Evolutionary conservation across 2,797 vertebrate species (phyloP).

Genomic region (Percopsis omiscomaycus): DNA sequence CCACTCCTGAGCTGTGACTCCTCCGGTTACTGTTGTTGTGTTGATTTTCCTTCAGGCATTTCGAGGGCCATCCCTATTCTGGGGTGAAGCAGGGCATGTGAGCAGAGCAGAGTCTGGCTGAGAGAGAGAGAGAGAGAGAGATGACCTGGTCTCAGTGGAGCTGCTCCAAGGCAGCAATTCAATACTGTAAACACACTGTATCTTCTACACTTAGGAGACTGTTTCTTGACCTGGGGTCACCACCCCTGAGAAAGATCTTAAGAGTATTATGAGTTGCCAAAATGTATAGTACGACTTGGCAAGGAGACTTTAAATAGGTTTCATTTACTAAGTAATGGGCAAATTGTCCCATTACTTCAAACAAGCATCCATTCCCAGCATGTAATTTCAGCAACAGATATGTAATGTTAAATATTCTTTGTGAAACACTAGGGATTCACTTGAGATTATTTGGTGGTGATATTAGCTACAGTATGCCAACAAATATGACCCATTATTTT

Average conservation of each 20-base stretch:
- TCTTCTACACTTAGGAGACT: not conserved
- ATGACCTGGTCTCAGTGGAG: constrained; percentile 49
- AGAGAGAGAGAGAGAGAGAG: constrained; percentile 22
- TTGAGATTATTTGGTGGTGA: no score
- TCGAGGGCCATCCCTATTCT: constrained; percentile 28
- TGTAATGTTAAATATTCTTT: not conserved
- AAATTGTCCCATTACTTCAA: constrained; percentile 36
- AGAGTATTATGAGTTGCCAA: no score
- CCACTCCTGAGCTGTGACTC: constrained; percentile 39
- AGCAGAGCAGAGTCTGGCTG: constrained; percentile 48
- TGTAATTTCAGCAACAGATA: not conserved
- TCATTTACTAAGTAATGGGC: constrained; percentile 41
- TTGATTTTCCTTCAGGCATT: constrained; percentile 60
- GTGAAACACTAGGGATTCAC: no score
- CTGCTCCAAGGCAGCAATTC: constrained; percentile 46
- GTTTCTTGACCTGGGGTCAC: constrained; percentile 38
- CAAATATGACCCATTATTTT: no score
- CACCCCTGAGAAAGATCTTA: constrained; percentile 25
- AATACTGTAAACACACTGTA: constrained; percentile 62
- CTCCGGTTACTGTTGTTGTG: constrained; percentile 36
- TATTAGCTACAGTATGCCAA: no score
- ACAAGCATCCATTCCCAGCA: constrained; percentile 42
- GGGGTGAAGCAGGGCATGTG: constrained; percentile 68
- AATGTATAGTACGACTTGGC: no score
- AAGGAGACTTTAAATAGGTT: constrained; percentile 24